Base-by-base conservation (phyloP, 2,113 vertebrate species). In the Nicator chloris region DNA sequence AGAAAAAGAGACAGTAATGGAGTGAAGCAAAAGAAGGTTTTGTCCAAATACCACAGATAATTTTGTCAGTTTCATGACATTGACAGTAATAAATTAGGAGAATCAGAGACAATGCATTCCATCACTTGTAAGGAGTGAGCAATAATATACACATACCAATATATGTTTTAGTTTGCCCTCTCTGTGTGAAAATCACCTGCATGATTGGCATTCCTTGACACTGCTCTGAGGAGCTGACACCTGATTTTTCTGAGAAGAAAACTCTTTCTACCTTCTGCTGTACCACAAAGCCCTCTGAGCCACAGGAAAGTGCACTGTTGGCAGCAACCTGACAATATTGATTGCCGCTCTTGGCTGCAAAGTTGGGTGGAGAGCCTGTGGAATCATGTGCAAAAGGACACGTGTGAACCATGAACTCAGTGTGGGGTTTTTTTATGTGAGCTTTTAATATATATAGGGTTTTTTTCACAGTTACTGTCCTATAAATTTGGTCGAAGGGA, bases 331-430 rank as follows among this genome's bases (percentile, higher is more conserved):
- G 28, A 31, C 60, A 37, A 10, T 20, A 21, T 10, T 28, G 13
- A 10, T 13, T 56, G 47, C 23, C 45, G 28, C 19, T 30, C 7
- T 15, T 4, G 1, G 13, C 9, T 65, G 24, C 28, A 54, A 68
- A 69, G 3, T 9, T 53, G 37, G 13, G 15, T 35, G 27, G 24
- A 49, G 77, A 88, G 2, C 17, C 37, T 33, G 26, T 44, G 60
- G 59, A 78, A 17, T 24, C 21, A 7, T 2, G 7, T 53, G 7
- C n/a, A 45, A 39, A 72, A 23, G 49, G 50, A 69, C 14, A 57
- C 1, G 6, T 0, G 0, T 13, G 26, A 84, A 31, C 15, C 20
- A 16, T 23, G 16, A 80, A 31, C 26, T 31, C 51, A n/a, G 1
- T 50, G 10, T 3, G 22, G 5, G 13, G 7, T 5, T 4, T 45